These are phyloP conservation scores for Crypturellus undulatus DNA, from an alignment of 2,113 vertebrate genomes.

Conservation along the genomic window DNA sequence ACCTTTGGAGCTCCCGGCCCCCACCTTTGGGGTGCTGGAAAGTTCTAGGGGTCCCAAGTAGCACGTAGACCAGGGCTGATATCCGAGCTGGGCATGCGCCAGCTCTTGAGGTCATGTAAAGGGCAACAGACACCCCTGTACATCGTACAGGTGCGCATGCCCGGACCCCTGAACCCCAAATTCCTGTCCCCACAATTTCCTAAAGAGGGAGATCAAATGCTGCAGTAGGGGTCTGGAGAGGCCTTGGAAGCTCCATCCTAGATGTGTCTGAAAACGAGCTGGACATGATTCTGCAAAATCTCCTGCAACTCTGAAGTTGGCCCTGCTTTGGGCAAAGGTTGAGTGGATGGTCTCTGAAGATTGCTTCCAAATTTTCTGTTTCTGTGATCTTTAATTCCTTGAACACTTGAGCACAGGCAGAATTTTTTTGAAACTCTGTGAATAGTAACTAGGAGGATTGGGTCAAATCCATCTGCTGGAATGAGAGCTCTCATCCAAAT, in stretches of 20 bases:
- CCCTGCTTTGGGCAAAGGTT: not conserved
- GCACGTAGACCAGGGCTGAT: no score
- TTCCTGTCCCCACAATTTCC: no score
- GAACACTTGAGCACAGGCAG: rapidly evolving
- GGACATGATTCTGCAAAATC: not conserved
- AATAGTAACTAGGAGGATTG: not conserved
- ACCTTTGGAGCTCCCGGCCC: no score
- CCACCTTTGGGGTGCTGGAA: no score
- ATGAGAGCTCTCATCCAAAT: not conserved
- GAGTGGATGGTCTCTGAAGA: not conserved
- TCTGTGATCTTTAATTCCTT: not conserved
- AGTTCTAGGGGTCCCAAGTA: no score
- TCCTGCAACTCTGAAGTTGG: not conserved
- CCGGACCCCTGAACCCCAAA: no score
- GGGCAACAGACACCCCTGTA: no score
- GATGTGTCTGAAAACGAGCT: not conserved
- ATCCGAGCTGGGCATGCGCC: no score
- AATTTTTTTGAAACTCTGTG: not conserved
- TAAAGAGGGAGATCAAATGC: not conserved
- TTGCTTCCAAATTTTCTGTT: not conserved
- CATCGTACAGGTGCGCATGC: no score
- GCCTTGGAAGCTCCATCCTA: not conserved
- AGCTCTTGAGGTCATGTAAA: no score
- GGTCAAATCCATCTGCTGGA: not conserved
- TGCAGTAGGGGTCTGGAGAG: not conserved